Base-by-base conservation (phyloP, 2,797 vertebrate species). In the Notolabrus celidotus region DNA sequence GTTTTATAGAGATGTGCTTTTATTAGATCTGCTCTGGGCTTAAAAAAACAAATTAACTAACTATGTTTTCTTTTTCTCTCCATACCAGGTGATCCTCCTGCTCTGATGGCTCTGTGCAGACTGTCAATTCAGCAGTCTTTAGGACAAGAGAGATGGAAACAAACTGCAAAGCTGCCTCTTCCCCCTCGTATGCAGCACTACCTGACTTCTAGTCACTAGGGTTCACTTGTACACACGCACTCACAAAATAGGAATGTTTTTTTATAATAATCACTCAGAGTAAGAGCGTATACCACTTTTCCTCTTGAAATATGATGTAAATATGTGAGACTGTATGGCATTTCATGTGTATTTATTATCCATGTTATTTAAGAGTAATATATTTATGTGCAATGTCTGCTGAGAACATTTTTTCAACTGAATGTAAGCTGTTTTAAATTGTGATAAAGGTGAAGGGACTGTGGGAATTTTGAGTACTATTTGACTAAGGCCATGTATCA, bases 71-170 rank as follows among this genome's bases (percentile, higher is more conserved):
- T 46, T 36, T 69, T 2, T 70, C 16, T 46, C 42, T 70, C 41
- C 51, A 67, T 56, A 33, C 31, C 71, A 94, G 93, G 91, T 59
- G 86, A 93, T 17, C 86, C 92, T 0, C 93, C 92, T 5, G 63
- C 86, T 31, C 78, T 94, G 42, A 89, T 88, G 89, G 86, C 86
- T 70, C 77, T 94, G 63, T 89, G 89, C 66, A 54, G 86, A 61
- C 73, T 93, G 11, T 87, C 79, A 20, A 81, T 91, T 61, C 63
- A 3, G 5, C 79, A 60, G 27, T 23, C 49, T 71, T 64, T 93
- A 64, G 86, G 86, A 16, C 43, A 77, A n/a, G 56, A 84, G 42
- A 77, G 83, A 43, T 73, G 70, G 17, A 79, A 77, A 67, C 67
- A 87, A 71, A 71, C 55, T 3, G 63, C 85, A 36, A 79, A 79